Evolutionary conservation across 1,140 invertebrate species (phyloP).

Genomic region (Drosophila bocki): DNA sequence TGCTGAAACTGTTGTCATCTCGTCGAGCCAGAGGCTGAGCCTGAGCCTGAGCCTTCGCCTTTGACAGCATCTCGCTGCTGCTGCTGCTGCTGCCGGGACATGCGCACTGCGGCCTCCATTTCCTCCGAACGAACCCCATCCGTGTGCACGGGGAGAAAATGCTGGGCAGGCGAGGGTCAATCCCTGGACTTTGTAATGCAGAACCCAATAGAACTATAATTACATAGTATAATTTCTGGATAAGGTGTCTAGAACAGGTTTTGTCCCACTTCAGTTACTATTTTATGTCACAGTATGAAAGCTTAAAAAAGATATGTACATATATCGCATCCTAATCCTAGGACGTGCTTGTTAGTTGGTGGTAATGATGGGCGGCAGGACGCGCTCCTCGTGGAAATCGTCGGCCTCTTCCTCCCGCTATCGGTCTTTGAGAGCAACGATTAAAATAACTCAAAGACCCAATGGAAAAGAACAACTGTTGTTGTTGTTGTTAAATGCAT

Average conservation of each 20-base stretch:
- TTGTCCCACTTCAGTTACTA: too few species aligned
- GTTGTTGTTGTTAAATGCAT: too few species aligned
- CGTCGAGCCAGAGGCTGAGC: slow-evolving; percentile 4
- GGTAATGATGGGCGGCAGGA: slow-evolving; percentile 54
- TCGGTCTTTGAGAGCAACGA: neutral
- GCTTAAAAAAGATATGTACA: too few species aligned
- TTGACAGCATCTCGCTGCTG: slow-evolving; percentile 39
- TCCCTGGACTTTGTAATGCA: too few species aligned
- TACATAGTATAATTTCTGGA: too few species aligned
- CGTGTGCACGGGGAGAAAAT: slow-evolving; percentile 23
- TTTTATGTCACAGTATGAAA: too few species aligned
- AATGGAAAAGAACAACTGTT: too few species aligned
- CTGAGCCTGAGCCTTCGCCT: slow-evolving; percentile 11
- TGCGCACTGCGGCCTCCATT: slow-evolving; percentile 17
- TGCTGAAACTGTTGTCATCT: slow-evolving; percentile 50
- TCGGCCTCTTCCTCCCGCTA: slow-evolving; percentile 59
- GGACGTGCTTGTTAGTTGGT: slow-evolving; percentile 33
- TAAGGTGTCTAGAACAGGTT: too few species aligned
- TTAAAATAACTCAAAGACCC: too few species aligned
- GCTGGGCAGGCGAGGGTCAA: neutral
- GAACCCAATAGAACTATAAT: neutral
- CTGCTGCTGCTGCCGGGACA: slow-evolving; percentile 19
- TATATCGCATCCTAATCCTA: too few species aligned
- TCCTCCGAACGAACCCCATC: neutral
- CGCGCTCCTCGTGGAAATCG: slow-evolving; percentile 39